Evolutionary conservation across 2,888 invertebrate species (phyloP).

Genomic region (Anthoptus insignis): DNA sequence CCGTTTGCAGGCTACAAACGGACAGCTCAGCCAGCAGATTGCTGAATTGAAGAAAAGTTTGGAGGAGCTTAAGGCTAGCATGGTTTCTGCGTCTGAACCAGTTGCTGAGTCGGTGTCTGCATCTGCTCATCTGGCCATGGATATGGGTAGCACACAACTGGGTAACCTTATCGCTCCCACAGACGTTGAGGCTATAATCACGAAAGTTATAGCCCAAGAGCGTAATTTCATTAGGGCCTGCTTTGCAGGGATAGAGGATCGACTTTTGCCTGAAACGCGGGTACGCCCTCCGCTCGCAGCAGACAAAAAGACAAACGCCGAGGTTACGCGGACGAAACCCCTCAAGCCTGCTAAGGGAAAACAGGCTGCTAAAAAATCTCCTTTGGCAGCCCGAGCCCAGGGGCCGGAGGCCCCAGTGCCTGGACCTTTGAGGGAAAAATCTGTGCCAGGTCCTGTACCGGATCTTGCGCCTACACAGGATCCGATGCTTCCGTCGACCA

Average conservation of each 20-base stretch:
- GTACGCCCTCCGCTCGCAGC: conserved; percentile 1
- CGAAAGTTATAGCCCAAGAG: not conserved
- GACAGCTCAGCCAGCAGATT: not conserved
- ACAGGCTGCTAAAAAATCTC: not conserved
- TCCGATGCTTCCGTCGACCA: not conserved
- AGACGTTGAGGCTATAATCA: not conserved
- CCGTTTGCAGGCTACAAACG: not conserved
- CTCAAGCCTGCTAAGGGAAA: not conserved
- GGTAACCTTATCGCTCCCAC: not conserved
- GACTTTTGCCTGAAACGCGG: not conserved
- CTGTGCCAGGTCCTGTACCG: too few relatives aligned
- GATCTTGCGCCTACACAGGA: not conserved
- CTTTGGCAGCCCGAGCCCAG: too few relatives aligned
- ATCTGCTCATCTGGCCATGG: not conserved
- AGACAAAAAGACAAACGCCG: not conserved
- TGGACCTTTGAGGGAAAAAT: not conserved
- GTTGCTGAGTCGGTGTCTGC: not conserved
- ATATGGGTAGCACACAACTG: not conserved
- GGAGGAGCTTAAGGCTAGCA: not conserved
- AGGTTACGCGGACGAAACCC: not conserved
- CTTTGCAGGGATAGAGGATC: not conserved
- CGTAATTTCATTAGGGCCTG: not conserved
- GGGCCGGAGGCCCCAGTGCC: too few relatives aligned
- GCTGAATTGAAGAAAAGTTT: not conserved
- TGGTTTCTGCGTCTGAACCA: not conserved